Evolutionary conservation across 1,140 invertebrate genomes (phyloP).

Genomic region (Platorchestia sp.): DNA sequence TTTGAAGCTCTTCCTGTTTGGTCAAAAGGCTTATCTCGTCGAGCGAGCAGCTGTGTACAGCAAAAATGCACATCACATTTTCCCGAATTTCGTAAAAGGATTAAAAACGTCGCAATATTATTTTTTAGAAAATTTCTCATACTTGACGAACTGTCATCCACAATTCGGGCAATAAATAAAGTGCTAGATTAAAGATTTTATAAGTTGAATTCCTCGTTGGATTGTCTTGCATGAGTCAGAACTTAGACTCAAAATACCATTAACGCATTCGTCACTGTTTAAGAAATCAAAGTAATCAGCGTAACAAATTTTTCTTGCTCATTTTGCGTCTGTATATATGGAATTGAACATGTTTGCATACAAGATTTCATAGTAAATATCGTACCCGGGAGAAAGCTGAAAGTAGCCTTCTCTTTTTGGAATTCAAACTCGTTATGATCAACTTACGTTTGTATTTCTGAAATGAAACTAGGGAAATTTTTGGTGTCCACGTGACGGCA

Average conservation of each 20-base stretch:
- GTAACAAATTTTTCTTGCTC: too few species aligned
- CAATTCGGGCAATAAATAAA: background rate
- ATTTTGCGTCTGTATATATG: too few species aligned
- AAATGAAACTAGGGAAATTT: background rate
- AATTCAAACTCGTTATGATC: background rate
- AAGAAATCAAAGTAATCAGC: too few species aligned
- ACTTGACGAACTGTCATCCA: background rate
- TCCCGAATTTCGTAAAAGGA: background rate
- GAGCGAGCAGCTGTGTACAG: background rate
- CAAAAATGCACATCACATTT: background rate
- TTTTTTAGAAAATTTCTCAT: background rate
- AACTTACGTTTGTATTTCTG: background rate
- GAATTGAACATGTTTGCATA: too few species aligned
- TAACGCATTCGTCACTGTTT: too few species aligned
- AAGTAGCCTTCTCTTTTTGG: background rate
- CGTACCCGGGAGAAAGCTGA: background rate
- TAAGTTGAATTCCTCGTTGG: background rate
- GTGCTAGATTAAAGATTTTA: background rate
- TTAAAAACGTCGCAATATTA: background rate
- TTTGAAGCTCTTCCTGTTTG: background rate
- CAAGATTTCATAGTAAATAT: background rate
- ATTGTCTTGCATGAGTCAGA: too few species aligned
- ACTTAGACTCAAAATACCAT: too few species aligned
- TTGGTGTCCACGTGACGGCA: background rate
- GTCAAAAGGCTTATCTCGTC: background rate